These are phyloP conservation scores for Apis laboriosa DNA, from an alignment of 1,140 invertebrate genomes.

Conservation along the genomic window DNA sequence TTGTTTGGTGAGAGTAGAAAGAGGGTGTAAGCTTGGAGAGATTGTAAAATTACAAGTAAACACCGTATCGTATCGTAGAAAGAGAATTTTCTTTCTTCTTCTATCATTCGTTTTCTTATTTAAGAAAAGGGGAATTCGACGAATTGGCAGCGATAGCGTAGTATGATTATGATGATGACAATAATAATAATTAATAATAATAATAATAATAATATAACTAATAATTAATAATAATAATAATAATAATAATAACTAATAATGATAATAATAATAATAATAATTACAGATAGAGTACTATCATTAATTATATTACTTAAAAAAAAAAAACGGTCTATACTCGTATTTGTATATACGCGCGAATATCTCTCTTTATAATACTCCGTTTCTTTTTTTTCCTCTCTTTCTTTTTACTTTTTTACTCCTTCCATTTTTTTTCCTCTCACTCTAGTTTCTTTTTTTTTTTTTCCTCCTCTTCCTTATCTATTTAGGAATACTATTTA, in stretches of 20 bases:
- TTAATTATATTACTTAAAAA: constrained; percentile 66
- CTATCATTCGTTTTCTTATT: constrained; percentile 22
- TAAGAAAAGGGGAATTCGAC: constrained; percentile 52
- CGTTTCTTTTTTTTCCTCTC: background rate
- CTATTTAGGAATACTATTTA: constrained; percentile 80
- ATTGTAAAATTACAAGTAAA: constrained; percentile 58
- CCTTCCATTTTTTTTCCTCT: background rate
- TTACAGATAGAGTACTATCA: constrained; percentile 55
- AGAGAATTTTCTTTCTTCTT: constrained; percentile 34
- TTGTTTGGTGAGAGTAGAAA: background rate
- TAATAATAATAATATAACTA: constrained; percentile 23
- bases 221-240: constrained; percentile 46
- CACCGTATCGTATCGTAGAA: constrained; percentile 53
- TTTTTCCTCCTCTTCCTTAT: constrained; percentile 66
- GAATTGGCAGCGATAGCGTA: constrained; percentile 41
- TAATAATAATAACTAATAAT: constrained; percentile 43
- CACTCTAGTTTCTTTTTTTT: constrained; percentile 33
- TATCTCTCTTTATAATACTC: constrained; percentile 51
- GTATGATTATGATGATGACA: constrained; percentile 38
- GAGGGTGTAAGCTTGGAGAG: no score
- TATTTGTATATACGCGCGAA: constrained; percentile 62
- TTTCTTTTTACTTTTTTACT: no score
- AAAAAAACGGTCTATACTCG: constrained; percentile 65
- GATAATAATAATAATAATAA: constrained; percentile 49
- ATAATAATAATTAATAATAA: constrained; percentile 42